These are phyloP conservation scores for Micoletzkya japonica DNA, from an alignment of 2,888 invertebrate genomes.

Conservation along the genomic window DNA sequence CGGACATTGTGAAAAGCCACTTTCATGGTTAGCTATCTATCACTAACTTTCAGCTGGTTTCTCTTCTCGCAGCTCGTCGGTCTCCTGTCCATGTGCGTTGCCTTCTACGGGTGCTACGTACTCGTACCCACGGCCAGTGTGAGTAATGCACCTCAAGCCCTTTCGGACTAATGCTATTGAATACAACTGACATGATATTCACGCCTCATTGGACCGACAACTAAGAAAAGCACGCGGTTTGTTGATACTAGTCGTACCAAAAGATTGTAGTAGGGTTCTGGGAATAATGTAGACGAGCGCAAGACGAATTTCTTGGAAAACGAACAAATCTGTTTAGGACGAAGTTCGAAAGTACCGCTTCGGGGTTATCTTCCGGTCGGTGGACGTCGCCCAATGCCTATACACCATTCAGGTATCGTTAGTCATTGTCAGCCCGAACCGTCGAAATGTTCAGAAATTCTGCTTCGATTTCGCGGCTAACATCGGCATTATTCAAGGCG, in stretches of 20 bases:
- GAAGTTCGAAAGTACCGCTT: slow-evolving; percentile 54
- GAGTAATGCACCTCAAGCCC: slow-evolving; percentile 15
- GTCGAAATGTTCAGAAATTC: slow-evolving; percentile 62
- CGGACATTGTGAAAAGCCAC: no score
- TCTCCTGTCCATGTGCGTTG: slow-evolving; percentile 57
- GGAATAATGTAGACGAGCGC: no score
- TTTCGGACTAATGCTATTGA: neutral
- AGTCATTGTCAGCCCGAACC: no score
- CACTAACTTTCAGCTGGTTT: slow-evolving; percentile 48
- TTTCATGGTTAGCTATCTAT: no score
- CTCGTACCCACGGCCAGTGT: slow-evolving; percentile 58
- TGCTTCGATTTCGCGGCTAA: slow-evolving; percentile 57
- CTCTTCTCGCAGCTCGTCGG: slow-evolving; percentile 55
- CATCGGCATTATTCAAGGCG: slow-evolving; percentile 48
- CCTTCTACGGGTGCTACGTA: slow-evolving; percentile 61
- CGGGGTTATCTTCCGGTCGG: slow-evolving; percentile 54
- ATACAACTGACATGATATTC: neutral
- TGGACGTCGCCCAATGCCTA: slow-evolving; percentile 52
- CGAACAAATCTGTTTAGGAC: slow-evolving; percentile 32
- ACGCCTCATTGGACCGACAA: no score
- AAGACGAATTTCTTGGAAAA: neutral
- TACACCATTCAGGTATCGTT: slow-evolving; percentile 35
- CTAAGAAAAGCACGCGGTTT: no score
- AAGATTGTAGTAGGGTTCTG: no score
- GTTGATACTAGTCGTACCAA: no score